Conservation (phyloP, 2,888 invertebrate species). For the Aspidiotus rigidus region DNA sequence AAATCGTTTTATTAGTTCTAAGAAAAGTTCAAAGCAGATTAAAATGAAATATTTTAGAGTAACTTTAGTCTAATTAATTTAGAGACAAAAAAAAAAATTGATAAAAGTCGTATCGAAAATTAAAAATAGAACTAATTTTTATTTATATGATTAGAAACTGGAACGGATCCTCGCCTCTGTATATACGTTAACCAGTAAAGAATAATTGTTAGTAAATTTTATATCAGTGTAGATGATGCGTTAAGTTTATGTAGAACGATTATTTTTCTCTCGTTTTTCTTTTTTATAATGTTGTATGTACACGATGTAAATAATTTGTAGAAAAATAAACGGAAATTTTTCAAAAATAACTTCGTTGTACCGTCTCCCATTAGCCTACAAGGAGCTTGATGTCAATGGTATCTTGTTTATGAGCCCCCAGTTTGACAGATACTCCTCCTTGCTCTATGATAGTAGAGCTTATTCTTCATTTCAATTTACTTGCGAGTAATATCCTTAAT, state of each 20-base stretch:
- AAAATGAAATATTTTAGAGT: too few relatives aligned
- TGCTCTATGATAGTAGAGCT: too few relatives aligned
- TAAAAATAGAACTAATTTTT: background rate
- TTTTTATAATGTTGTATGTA: background rate
- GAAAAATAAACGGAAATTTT: background rate
- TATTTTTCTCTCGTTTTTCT: background rate
- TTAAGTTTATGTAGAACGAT: background rate
- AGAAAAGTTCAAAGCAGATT: too few relatives aligned
- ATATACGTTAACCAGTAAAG: conserved; percentile 19
- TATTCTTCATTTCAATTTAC: too few relatives aligned
- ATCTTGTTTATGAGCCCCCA: too few relatives aligned
- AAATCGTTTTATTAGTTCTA: too few relatives aligned
- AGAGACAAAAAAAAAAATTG: conserved; percentile 11
- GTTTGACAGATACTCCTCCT: too few relatives aligned
- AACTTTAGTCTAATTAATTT: conserved; percentile 18
- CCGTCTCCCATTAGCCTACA: too few relatives aligned
- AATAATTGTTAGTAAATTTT: background rate
- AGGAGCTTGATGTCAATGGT: too few relatives aligned
- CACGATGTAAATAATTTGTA: background rate
- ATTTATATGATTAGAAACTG: background rate
- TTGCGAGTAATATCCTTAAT: too few relatives aligned
- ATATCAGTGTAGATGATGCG: background rate
- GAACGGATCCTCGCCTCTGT: conserved; percentile 32
- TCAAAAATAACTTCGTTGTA: background rate
- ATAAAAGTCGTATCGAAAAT: conserved; percentile 1